Percentiles rank a stretch among this genome's conserved stretches.
Evolutionary conservation across 2,797 vertebrate genomes (phyloP).

Genomic region (Tachyglossus aculeatus): DNA sequence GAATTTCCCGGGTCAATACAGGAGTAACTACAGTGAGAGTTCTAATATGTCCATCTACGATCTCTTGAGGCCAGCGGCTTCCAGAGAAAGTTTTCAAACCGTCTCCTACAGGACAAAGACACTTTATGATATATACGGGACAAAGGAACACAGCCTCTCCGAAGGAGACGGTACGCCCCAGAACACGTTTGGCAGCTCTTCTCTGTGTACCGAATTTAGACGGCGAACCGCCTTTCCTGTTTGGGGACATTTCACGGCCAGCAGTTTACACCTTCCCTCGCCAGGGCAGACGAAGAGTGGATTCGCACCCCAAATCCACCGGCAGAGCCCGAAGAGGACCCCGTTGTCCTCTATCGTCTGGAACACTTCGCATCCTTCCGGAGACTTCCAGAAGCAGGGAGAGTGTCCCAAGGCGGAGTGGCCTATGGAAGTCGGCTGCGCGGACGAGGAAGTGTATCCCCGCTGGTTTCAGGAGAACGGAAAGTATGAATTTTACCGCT

Average conservation of each 20-base stretch:
- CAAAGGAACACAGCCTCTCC: slow-evolving; percentile 59
- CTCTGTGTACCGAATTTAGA: slow-evolving; percentile 46
- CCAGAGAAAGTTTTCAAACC: slow-evolving; percentile 69
- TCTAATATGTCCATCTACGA: slow-evolving; percentile 66
- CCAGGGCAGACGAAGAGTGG: slow-evolving; percentile 43
- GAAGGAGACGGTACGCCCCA: slow-evolving; percentile 40
- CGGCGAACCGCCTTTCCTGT: slow-evolving; percentile 25
- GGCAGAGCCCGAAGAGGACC: slow-evolving; percentile 71
- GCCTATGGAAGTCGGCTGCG: slow-evolving; percentile 66
- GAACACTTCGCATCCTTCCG: slow-evolving; percentile 63
- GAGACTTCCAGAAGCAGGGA: slow-evolving; percentile 41
- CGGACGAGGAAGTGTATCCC: slow-evolving; percentile 36
- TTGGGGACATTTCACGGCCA: slow-evolving; percentile 64
- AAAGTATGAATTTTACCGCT: slow-evolving; percentile 54
- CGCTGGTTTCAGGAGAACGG: slow-evolving; percentile 54
- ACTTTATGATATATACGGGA: slow-evolving; percentile 71
- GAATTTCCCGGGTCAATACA: slow-evolving; percentile 26
- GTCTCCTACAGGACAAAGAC: slow-evolving; percentile 71
- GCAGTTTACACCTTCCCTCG: slow-evolving; percentile 66
- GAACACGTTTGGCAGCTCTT: slow-evolving; percentile 46
- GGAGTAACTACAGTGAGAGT: slow-evolving; percentile 49
- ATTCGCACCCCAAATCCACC: slow-evolving; percentile 56
- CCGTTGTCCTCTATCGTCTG: slow-evolving; percentile 78
- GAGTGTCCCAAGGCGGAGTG: slow-evolving; percentile 61
- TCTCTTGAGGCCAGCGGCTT: slow-evolving; percentile 67